Evolutionary conservation across 2,113 vertebrate genomes (phyloP).

Genomic region (Mustelus asterias): DNA sequence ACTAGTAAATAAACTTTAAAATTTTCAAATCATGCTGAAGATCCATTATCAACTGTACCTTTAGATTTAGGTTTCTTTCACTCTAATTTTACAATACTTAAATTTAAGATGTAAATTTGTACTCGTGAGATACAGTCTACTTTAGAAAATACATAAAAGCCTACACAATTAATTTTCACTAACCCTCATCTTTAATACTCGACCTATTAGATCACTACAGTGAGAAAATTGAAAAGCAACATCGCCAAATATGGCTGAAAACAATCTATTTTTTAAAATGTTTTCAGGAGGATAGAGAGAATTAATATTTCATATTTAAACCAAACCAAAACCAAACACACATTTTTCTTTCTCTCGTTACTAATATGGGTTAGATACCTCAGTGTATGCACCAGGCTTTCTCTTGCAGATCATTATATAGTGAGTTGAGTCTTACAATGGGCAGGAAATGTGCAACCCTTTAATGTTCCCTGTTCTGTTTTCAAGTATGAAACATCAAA

Average conservation of each 20-base stretch:
- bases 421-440: neutral
- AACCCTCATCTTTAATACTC: neutral
- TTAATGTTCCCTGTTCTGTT: neutral
- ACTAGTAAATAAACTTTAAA: too few species aligned
- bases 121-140: neutral
- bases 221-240: neutral
- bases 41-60: neutral
- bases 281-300: neutral
- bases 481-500: neutral
- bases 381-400: neutral
- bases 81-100: neutral
- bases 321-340: neutral
- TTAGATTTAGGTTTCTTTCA: neutral
- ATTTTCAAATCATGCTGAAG: neutral
- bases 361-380: neutral
- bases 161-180: conserved; percentile 6
- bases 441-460: neutral
- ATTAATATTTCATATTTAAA: conserved; percentile 4
- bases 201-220: neutral
- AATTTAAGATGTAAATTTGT: neutral
- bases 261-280: conserved; percentile 33
- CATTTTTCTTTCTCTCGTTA: neutral
- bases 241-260: neutral
- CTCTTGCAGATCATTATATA: neutral
- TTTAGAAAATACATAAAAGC: neutral